Evolutionary conservation across 2,113 vertebrate species (phyloP).

Genomic region (Mesembrinibis cayennensis): DNA sequence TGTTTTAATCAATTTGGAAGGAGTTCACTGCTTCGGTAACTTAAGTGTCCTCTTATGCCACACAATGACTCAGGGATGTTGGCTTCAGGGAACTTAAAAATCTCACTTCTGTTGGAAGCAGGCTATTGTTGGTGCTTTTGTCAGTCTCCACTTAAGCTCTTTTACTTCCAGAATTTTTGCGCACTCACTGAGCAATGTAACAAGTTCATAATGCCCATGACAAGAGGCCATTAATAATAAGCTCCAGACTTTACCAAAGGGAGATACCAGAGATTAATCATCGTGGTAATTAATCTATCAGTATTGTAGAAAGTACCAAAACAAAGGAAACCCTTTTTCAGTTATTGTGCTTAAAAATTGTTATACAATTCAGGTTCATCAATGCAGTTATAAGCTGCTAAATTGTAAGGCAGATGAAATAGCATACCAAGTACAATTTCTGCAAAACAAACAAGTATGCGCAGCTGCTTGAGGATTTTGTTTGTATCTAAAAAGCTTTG

Average conservation of each 20-base stretch:
- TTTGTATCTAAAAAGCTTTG: neutral
- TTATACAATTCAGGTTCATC: neutral
- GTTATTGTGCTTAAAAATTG: neutral
- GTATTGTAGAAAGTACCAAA: neutral
- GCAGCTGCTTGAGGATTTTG: neutral
- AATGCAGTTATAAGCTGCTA: neutral
- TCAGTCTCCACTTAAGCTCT: neutral
- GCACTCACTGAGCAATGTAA: neutral
- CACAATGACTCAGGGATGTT: neutral
- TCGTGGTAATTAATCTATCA: neutral
- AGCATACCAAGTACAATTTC: neutral
- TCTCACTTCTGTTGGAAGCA: neutral
- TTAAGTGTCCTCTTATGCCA: neutral
- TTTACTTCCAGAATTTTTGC: slow-evolving; percentile 11
- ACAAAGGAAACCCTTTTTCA: neutral
- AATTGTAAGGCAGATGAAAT: neutral
- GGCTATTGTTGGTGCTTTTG: neutral
- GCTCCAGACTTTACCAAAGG: neutral
- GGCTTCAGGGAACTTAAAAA: neutral
- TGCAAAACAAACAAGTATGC: neutral
- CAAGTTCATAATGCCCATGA: neutral
- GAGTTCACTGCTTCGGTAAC: neutral
- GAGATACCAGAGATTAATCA: neutral
- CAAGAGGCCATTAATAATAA: neutral
- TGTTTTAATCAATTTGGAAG: slow-evolving; percentile 5